Evolutionary conservation across 2,797 vertebrate genomes (phyloP).

Genomic region (Hippoglossus hippoglossus): DNA sequence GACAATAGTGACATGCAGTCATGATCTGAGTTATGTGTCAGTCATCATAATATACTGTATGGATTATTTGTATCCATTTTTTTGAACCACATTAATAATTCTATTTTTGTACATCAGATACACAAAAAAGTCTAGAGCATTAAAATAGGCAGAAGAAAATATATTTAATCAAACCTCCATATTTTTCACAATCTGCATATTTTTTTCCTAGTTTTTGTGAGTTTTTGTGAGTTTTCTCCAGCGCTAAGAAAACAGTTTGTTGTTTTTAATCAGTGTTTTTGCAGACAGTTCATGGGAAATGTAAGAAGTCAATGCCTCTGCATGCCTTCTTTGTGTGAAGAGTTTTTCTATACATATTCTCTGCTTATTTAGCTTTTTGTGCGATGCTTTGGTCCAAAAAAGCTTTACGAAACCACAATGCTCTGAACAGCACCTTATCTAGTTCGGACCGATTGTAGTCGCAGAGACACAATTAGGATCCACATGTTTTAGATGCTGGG

Average conservation of each 20-base stretch:
- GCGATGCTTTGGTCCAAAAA: slow-evolving; percentile 8
- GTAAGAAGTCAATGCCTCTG: background rate
- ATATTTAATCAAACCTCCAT: background rate
- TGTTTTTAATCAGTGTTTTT: slow-evolving; percentile 14
- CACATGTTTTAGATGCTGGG: slow-evolving; percentile 36
- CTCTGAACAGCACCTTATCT: slow-evolving; percentile 32
- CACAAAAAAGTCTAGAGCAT: background rate
- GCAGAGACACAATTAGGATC: slow-evolving; percentile 44
- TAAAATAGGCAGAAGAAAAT: background rate
- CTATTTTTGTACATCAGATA: background rate
- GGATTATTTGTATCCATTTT: background rate
- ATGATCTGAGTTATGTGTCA: background rate
- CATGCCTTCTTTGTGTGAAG: background rate
- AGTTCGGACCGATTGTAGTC: slow-evolving; percentile 33
- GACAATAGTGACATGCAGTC: background rate
- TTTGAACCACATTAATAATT: background rate
- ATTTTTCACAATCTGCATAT: background rate
- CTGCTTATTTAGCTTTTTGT: background rate
- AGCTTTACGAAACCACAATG: slow-evolving; percentile 39
- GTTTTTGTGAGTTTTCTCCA: background rate
- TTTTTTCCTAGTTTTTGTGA: background rate
- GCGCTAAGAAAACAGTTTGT: background rate
- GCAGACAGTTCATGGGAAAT: background rate
- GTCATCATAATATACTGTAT: background rate
- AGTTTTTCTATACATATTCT: background rate